A percentile compares a stretch with the other conserved stretches of the same genome.
Evolutionary conservation across 2,888 invertebrate species (phyloP).

Genomic region (Cheiracanthium punctorium): DNA sequence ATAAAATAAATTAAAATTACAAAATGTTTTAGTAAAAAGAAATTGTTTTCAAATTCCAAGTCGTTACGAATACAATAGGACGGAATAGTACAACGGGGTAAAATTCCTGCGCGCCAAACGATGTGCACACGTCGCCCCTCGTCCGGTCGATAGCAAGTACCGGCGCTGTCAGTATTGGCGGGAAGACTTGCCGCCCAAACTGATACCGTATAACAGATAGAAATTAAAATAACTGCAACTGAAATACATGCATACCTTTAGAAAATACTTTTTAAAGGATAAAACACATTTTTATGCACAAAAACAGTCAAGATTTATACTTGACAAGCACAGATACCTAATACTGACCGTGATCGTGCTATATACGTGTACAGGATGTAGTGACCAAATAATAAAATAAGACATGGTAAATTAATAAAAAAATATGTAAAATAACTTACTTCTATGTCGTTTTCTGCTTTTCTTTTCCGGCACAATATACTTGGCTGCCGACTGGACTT

Average conservation of each 20-base stretch:
- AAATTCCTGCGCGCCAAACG: slow-evolving; percentile 57
- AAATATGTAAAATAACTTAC: no score
- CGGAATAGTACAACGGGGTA: no score
- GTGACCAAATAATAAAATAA: background rate
- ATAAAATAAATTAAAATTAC: no score
- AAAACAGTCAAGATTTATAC: no score
- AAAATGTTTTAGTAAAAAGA: no score
- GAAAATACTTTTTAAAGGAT: background rate
- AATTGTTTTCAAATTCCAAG: no score
- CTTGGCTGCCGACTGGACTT: slow-evolving; percentile 39
- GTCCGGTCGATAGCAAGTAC: slow-evolving; percentile 41
- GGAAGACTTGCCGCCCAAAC: slow-evolving; percentile 65
- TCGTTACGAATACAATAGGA: no score
- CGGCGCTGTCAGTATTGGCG: slow-evolving; percentile 49
- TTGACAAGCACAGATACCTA: no score
- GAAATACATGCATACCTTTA: no score
- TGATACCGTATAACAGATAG: slow-evolving; percentile 23
- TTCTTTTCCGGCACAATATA: slow-evolving; percentile 58
- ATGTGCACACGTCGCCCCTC: slow-evolving; percentile 58
- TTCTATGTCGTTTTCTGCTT: slow-evolving; percentile 58
- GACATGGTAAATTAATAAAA: background rate
- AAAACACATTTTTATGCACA: background rate
- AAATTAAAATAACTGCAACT: background rate
- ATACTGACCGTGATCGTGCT: no score
- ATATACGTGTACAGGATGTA: slow-evolving; percentile 56